phyloP scores from a whole-genome alignment of 92 coral and sea anemone genomes.

The Palythoa caribaeorum region DNA sequence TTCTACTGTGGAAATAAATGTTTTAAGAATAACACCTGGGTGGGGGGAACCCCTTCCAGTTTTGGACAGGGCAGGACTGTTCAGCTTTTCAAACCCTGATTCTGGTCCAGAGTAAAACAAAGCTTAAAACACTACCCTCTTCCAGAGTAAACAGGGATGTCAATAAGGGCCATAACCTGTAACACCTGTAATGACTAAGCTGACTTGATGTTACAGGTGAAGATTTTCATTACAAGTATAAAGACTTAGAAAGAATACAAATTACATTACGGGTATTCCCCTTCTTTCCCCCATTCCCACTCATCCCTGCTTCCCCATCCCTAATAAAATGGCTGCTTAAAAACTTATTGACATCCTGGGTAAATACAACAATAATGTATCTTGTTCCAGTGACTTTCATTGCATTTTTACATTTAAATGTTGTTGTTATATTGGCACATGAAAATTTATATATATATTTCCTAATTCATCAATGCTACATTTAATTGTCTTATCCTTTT shows the following conservation, averaged over 20 bases:
- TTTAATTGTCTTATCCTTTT: background rate
- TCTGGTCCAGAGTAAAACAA: slow-evolving; percentile 22
- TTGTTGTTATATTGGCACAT: slow-evolving; percentile 7
- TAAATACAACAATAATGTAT: slow-evolving; percentile 19
- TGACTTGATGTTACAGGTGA: too few relatives aligned
- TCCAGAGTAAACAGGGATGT: background rate
- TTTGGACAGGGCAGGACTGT: slow-evolving; percentile 16
- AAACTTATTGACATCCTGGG: background rate
- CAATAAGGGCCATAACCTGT: too few relatives aligned
- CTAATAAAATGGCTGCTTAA: too few relatives aligned
- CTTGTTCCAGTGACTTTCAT: background rate
- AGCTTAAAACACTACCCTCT: slow-evolving; percentile 27
- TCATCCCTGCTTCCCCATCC: too few relatives aligned
- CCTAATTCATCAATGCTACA: background rate
- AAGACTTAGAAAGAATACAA: too few relatives aligned
- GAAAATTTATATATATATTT: too few relatives aligned
- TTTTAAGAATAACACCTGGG: slow-evolving; percentile 25
- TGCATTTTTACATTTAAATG: background rate
- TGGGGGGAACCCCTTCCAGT: slow-evolving; percentile 24
- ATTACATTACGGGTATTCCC: too few relatives aligned
- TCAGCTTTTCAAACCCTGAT: background rate
- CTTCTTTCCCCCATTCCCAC: too few relatives aligned
- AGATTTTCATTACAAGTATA: too few relatives aligned
- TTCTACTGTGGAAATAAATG: too few relatives aligned
- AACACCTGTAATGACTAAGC: too few relatives aligned